Conservation (phyloP, 2,113 vertebrate genomes). For the Xenus cinereus region DNA sequence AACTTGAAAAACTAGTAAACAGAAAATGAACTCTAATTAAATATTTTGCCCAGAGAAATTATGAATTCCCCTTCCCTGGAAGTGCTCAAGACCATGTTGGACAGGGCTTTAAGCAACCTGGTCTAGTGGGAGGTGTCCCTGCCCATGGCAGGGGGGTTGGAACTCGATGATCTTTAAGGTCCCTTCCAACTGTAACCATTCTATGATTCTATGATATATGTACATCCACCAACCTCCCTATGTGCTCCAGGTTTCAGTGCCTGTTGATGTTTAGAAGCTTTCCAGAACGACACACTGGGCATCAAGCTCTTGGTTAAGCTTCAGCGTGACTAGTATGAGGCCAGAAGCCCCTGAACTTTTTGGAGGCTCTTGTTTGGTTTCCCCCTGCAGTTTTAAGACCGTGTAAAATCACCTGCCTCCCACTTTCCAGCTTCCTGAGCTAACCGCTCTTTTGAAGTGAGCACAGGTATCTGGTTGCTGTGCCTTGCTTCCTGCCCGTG, state of each 20-base stretch:
- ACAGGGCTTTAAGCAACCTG: neutral
- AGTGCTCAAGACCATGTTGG: neutral
- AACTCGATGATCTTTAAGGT: neutral
- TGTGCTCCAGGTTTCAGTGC: neutral
- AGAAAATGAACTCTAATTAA: neutral
- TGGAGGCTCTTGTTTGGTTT: neutral
- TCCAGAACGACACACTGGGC: rapidly evolving
- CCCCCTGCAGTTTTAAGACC: neutral
- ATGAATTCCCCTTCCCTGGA: neutral
- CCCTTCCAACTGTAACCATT: neutral
- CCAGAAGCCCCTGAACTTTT: neutral
- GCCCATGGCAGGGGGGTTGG: neutral
- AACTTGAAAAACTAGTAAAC: neutral
- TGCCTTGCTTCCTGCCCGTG: neutral
- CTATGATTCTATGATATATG: neutral
- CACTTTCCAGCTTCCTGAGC: neutral
- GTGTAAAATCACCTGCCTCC: neutral
- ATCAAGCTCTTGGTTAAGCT: neutral
- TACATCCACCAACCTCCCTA: neutral
- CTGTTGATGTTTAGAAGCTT: neutral
- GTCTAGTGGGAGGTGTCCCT: neutral
- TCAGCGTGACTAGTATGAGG: neutral
- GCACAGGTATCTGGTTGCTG: neutral
- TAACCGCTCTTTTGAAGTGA: neutral
- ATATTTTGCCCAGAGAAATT: neutral